These are phyloP conservation scores for Thysanoteuthis rhombus DNA, from an alignment of 2,888 invertebrate species.

Conservation along the genomic window DNA sequence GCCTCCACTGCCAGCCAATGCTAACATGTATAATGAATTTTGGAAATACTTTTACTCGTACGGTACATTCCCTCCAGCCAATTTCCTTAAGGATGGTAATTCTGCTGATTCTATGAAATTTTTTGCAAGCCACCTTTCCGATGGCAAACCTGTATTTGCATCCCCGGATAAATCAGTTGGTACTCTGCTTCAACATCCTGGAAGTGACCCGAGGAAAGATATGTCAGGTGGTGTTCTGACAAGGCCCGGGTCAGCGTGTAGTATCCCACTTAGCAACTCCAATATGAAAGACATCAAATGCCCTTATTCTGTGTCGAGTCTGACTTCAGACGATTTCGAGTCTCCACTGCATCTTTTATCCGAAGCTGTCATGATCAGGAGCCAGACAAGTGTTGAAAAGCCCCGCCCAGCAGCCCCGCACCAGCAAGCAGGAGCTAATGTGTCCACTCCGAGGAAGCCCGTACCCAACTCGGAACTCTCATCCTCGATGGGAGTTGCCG, in stretches of 20 bases:
- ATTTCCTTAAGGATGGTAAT: constrained; percentile 37
- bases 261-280: neutral
- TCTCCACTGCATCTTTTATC: constrained; percentile 49
- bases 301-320: neutral
- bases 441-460: constrained; percentile 20
- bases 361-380: constrained; percentile 39
- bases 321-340: constrained; percentile 33
- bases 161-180: neutral
- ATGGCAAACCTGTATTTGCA: neutral
- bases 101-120: constrained; percentile 1
- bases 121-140: neutral
- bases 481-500: neutral
- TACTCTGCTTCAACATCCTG: neutral
- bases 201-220: neutral
- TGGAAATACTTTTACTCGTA: constrained; percentile 57
- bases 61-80: constrained; percentile 56
- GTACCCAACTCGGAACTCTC: neutral
- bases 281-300: neutral
- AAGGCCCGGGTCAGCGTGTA: neutral
- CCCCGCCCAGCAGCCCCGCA: constrained; percentile 25
- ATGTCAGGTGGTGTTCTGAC: neutral
- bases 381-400: constrained; percentile 15
- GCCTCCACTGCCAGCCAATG: constrained; percentile 40
- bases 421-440: neutral
- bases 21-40: constrained; percentile 51